phyloP scores from a whole-genome alignment of 2,888 invertebrate species.

The Noctua janthe region DNA sequence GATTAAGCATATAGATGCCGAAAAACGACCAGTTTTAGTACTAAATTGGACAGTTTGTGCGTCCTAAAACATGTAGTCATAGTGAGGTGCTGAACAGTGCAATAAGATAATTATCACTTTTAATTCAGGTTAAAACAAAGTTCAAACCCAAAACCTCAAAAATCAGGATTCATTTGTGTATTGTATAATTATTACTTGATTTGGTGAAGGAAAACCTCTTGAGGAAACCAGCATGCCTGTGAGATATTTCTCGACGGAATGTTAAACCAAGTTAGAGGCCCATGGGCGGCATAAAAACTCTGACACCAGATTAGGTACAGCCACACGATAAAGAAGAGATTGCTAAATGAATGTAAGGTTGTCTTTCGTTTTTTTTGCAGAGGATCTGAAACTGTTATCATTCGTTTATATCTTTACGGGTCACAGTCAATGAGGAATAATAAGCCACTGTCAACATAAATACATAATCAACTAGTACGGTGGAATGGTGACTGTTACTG shows the following conservation, averaged over 20 bases:
- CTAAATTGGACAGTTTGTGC: background rate
- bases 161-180: no score
- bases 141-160: no score
- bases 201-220: no score
- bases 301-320: no score
- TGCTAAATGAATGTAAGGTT: background rate
- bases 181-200: no score
- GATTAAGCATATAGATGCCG: background rate
- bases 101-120: background rate
- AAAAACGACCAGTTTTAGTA: background rate
- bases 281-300: no score
- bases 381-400: no score
- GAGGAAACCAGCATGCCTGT: no score
- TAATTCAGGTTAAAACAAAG: conserved; percentile 3
- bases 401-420: background rate
- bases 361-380: background rate
- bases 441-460: background rate
- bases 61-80: conserved; percentile 7
- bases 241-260: no score
- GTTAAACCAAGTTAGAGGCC: no score
- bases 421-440: background rate
- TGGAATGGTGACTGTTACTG: background rate
- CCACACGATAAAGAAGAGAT: no score
- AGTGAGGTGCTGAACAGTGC: conserved; percentile 31
- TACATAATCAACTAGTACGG: background rate